Conservation (phyloP, 2,888 invertebrate species). For the Ariolimax columbianus region DNA sequence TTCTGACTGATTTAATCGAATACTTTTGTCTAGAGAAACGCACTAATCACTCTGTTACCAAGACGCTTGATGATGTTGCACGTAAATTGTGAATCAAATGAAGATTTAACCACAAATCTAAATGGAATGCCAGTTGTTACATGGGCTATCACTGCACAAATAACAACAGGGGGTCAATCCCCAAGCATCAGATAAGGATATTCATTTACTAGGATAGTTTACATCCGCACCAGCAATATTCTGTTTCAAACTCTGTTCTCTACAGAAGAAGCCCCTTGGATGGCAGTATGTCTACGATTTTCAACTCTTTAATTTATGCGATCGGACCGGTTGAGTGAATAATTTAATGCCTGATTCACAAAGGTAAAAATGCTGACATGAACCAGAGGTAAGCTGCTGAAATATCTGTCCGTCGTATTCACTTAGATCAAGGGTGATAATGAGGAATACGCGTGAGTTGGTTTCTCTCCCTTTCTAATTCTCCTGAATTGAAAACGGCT, state of each 20-base stretch:
- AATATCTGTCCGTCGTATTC: background rate
- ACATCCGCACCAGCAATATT: background rate
- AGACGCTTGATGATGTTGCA: too few relatives aligned
- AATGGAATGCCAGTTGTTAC: background rate
- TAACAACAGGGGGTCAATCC: background rate
- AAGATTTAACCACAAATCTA: background rate
- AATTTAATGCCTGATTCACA: too few relatives aligned
- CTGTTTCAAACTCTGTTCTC: background rate
- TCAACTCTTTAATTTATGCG: background rate
- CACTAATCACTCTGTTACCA: too few relatives aligned
- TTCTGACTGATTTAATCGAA: too few relatives aligned
- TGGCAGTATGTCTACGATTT: background rate
- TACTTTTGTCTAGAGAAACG: too few relatives aligned
- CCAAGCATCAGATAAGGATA: background rate
- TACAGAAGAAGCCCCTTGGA: background rate
- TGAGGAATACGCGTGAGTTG: background rate
- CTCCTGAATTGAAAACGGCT: conserved; percentile 18
- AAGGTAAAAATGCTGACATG: background rate
- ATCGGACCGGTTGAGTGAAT: too few relatives aligned
- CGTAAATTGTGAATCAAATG: background rate
- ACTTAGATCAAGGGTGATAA: conserved; percentile 24
- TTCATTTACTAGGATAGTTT: background rate
- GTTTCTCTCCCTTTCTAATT: conserved; percentile 21
- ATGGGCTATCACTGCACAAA: background rate
- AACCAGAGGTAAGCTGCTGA: background rate